Base-by-base conservation (phyloP, 2,888 invertebrate genomes). In the Ophion obscuratus region DNA sequence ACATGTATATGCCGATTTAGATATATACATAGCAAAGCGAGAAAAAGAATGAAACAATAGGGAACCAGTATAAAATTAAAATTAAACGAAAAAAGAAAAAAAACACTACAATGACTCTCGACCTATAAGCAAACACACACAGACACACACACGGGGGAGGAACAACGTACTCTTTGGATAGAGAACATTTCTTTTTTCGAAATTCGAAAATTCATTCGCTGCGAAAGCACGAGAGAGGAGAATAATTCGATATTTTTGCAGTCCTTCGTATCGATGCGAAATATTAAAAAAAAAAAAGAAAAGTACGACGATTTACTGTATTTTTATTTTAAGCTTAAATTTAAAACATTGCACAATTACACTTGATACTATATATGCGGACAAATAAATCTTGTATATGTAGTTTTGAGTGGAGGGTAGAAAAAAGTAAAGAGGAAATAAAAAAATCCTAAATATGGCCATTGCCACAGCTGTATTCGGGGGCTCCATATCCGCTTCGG, bases 1-100 rank as follows among this genome's bases (percentile, higher is more conserved):
- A 40, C 79, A 57, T 88, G 44, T 68, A 90, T 79, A 86, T 83
- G 81, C 80, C 82, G 88, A 89, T 87, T 87, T 91, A 90, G 89
- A 87, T 86, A 89, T 86, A 77, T 27, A 66, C 84, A 76, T 64
- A 31, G 75, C 64, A 31, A 27, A 76, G 64, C 31, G 64, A 66
- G 36, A 64, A 59, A 5, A 53, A 53, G 53, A 53, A 53, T 53
- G 53, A 40, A 57, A 81, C 36, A 44, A n/a, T 67, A 76, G 73
- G 67, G 71, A 81, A 77, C 24, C 84, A 76, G 71, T 81, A 75
- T 47, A 74, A 68, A 75, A 80, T 74, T 59, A 62, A 61, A 20
- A n/a, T 40, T n/a, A 62, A 40, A 64, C 44, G 62, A 70, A 53
- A 53, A 70, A 53, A 27, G 27, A 14, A 14, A 53, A 4, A 53